These are phyloP conservation scores for Elanus axillaris DNA, from an alignment of 2,113 vertebrate genomes.

Conservation along the genomic window DNA sequence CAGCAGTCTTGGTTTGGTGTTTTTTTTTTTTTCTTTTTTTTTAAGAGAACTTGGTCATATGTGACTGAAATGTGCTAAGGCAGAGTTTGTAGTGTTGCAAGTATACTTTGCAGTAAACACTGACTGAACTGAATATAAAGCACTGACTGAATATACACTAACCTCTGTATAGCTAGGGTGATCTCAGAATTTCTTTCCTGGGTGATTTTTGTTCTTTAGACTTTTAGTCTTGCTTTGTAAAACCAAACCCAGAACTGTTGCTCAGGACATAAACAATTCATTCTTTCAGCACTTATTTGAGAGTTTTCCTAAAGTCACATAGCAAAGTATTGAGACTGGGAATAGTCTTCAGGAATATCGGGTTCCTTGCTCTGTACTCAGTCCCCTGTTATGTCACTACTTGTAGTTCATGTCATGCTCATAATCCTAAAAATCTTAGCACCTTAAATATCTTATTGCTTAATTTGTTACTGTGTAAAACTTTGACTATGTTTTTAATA, in stretches of 20 bases:
- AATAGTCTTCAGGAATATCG: not conserved
- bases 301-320: not conserved
- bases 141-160: not conserved
- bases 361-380: not conserved
- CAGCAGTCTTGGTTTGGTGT: not conserved
- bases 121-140: not conserved
- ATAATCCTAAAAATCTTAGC: not conserved
- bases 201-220: not conserved
- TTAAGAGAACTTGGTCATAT: not conserved
- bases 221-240: not conserved
- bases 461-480: not conserved
- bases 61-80: not conserved
- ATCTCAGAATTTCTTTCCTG: not conserved
- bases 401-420: not conserved
- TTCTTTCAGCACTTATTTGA: not conserved
- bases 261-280: not conserved
- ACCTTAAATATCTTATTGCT: not conserved
- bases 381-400: not conserved
- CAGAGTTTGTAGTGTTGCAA: not conserved
- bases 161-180: not conserved
- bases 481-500: not conserved
- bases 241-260: not conserved
- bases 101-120: not conserved
- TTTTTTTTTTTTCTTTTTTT: not conserved
- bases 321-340: not conserved